Percentiles rank a stretch among this genome's conserved stretches.
phyloP scores from a whole-genome alignment of 2,113 vertebrate genomes.

The Phycodurus eques region DNA sequence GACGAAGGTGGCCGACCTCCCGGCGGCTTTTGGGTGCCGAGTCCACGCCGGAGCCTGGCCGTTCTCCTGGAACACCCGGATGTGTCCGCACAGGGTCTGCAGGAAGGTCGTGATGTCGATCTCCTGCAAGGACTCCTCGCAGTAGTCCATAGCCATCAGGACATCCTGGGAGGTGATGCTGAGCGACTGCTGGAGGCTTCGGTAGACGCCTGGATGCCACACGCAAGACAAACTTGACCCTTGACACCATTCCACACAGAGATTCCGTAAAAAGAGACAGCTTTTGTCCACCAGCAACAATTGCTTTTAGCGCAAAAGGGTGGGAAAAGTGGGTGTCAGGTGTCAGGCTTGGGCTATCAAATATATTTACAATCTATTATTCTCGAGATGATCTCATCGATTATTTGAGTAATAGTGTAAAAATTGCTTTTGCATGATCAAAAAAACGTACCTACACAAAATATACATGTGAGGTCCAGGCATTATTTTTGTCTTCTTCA shows the following conservation, averaged over 20 bases:
- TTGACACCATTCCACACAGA: background rate
- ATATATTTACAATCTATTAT: no score
- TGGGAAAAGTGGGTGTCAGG: no score
- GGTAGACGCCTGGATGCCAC: slow-evolving; percentile 78
- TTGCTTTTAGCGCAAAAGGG: no score
- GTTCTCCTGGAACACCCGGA: slow-evolving; percentile 75
- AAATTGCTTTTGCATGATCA: no score
- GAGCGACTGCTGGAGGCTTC: slow-evolving; percentile 88
- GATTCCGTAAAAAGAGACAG: no score
- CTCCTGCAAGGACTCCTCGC: slow-evolving; percentile 94
- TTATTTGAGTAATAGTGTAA: no score
- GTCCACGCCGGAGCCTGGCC: slow-evolving; percentile 37
- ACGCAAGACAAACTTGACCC: background rate
- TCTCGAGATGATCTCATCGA: no score
- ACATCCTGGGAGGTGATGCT: slow-evolving; percentile 86
- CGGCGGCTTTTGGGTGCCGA: slow-evolving; percentile 14
- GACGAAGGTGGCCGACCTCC: slow-evolving; percentile 72
- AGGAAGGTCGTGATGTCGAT: slow-evolving; percentile 92
- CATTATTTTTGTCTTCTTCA: no score
- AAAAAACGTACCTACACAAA: no score
- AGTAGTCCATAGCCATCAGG: slow-evolving; percentile 91
- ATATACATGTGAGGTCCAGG: no score
- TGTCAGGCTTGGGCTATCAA: no score
- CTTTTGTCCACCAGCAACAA: no score
- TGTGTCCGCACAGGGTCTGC: slow-evolving; percentile 89